A percentile compares a stretch with the other conserved stretches of the same genome.
Conservation (phyloP, 2,797 vertebrate species). For the Telmatherina bonti region DNA sequence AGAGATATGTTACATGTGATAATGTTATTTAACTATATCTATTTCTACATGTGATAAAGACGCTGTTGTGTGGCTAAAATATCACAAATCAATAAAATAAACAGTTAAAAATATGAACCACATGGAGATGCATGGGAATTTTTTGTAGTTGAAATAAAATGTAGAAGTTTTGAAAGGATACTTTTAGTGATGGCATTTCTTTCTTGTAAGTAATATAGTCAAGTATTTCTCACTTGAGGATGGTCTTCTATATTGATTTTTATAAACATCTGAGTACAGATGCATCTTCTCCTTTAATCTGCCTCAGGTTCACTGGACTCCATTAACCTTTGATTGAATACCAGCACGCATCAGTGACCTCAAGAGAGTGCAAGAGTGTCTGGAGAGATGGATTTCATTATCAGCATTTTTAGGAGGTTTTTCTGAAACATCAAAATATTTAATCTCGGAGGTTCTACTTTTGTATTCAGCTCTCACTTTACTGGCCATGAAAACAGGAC, state of each 20-base stretch:
- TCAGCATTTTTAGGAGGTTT: conserved; percentile 24
- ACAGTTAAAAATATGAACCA: not conserved
- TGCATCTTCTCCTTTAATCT: conserved; percentile 45
- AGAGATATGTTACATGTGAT: conserved; percentile 6
- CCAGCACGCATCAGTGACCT: conserved; percentile 29
- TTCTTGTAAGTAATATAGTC: conserved; percentile 2
- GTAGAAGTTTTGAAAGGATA: not conserved
- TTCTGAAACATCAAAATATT: conserved; percentile 16
- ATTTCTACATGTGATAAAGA: not conserved
- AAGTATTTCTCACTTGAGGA: conserved; percentile 44
- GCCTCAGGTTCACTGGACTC: conserved; percentile 38
- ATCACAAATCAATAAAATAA: too few species aligned
- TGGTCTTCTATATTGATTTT: conserved; percentile 53
- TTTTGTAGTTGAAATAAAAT: not conserved
- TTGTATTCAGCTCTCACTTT: not conserved
- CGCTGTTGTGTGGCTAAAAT: not conserved
- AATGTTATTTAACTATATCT: conserved; percentile 7
- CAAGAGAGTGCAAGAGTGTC: conserved; percentile 13
- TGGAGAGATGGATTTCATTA: conserved; percentile 38
- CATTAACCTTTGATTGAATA: conserved; percentile 58
- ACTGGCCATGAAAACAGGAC: not conserved
- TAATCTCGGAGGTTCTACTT: not conserved
- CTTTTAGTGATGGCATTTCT: not conserved
- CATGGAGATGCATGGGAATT: not conserved
- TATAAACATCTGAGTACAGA: conserved; percentile 51